Conservation (phyloP, 1,140 invertebrate species). For the Conus ventricosus region DNA sequence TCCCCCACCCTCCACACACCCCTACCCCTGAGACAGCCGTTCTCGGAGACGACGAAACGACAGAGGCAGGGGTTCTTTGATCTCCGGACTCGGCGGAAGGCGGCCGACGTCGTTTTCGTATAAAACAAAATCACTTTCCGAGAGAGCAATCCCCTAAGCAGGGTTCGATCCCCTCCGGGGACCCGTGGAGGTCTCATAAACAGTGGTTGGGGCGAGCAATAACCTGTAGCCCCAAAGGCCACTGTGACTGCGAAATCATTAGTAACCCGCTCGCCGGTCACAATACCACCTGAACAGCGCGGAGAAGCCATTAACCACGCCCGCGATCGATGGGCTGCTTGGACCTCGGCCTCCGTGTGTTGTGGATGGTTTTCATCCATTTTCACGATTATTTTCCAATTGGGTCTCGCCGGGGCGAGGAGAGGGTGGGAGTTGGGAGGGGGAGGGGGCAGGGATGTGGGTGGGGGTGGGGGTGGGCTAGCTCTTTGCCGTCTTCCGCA, state of each 20-base stretch:
- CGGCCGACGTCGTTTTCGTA: not conserved
- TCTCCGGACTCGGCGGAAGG: not conserved
- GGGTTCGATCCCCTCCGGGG: too few species aligned
- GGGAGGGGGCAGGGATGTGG: too few species aligned
- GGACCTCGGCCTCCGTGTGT: not conserved
- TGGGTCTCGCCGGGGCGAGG: not conserved
- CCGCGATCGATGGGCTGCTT: not conserved
- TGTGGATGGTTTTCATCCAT: slow-evolving; percentile 33
- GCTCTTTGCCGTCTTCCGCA: slow-evolving; percentile 7
- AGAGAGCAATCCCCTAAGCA: not conserved
- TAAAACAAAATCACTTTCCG: not conserved
- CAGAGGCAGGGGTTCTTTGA: not conserved
- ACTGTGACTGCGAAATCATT: slow-evolving; percentile 17
- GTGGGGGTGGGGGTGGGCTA: not conserved
- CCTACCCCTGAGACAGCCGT: too few species aligned
- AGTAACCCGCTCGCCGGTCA: slow-evolving; percentile 9
- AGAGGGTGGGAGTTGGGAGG: too few species aligned
- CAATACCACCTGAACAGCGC: not conserved
- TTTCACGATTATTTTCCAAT: slow-evolving; percentile 35
- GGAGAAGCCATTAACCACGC: not conserved
- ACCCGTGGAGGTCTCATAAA: not conserved
- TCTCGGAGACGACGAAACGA: too few species aligned
- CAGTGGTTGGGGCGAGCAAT: not conserved
- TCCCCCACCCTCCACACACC: too few species aligned
- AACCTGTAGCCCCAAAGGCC: not conserved